Evolutionary conservation across 2,797 vertebrate genomes (phyloP), one percentile per base, ranked within the genome.

Genomic region (Danionella dracula): DNA sequence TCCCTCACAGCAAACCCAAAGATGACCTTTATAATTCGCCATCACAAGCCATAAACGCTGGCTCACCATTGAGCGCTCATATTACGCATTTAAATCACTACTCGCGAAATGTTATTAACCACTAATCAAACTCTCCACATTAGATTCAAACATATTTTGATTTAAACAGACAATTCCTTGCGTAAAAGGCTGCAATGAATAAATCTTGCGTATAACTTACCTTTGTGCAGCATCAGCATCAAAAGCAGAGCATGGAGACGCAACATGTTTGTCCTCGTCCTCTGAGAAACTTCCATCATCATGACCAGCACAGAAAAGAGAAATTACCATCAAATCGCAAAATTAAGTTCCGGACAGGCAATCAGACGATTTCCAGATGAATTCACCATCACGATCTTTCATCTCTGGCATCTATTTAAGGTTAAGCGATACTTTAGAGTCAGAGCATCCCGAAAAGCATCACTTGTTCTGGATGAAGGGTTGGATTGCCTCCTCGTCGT

Each of bases 181-280:
- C n/a, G n/a, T n/a, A n/a, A n/a, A n/a, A n/a, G n/a, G n/a, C n/a
- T n/a, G 23, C 23, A 27, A 27, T 27, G 23, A 3, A 27, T 6
- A 27, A 3, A 3, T 8, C n/a, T 9, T 27, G 6, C 9, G 7
- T 38, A 41, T 42, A 38, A 61, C 88, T 91, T 84, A 91, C 89
- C 88, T 87, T 76, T 79, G 45, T 83, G 78, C 78, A 89, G 84
- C 72, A 84, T 61, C 72, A 84, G 45, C 74, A 73, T 51, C 53
- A 70, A 79, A 69, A 83, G 84, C 53, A 86, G 79, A 60, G 78
- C 66, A 61, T 78, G 66, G 58, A 88, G 76, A 62, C 80, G 85
- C 87, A 89, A 88, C 88, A 91, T 91, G 88, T 89, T 91, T 85
- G 71, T 75, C 72, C 62, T 70, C 61, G 70, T 45, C 55, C 45